These are phyloP conservation scores for Saccostrea glomerata DNA, from an alignment of 1,140 invertebrate genomes.

Conservation along the genomic window DNA sequence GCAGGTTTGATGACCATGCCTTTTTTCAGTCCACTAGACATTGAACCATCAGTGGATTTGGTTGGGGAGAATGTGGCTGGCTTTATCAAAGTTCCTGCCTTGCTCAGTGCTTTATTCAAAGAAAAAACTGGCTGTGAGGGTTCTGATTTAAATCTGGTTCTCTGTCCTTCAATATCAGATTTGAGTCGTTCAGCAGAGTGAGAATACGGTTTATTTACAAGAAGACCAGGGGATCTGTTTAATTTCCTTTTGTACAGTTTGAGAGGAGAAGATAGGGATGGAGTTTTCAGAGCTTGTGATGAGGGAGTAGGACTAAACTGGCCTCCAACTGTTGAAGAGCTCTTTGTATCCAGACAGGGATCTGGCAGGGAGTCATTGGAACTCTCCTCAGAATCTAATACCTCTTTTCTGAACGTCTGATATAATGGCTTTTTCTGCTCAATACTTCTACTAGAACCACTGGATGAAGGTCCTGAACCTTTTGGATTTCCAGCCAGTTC, in stretches of 20 bases:
- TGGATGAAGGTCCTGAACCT: background rate
- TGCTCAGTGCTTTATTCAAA: background rate
- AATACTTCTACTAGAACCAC: background rate
- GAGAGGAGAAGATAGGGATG: background rate
- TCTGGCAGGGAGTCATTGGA: background rate
- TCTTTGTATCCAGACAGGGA: background rate
- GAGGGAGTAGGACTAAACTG: background rate
- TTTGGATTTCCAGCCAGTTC: background rate
- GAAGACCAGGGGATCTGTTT: background rate
- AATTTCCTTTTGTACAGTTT: background rate
- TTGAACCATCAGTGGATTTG: background rate
- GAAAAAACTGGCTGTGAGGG: background rate
- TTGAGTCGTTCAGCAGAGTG: background rate
- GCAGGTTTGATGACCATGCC: background rate
- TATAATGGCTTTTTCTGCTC: background rate
- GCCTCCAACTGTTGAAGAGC: background rate
- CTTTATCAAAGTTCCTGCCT: background rate
- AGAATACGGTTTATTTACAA: background rate
- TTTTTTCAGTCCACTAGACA: background rate
- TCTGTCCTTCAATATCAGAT: background rate
- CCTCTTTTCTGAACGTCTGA: background rate
- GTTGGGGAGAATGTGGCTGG: background rate
- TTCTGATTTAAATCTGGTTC: conserved; percentile 14
- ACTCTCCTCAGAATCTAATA: background rate
- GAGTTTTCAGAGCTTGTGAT: background rate